These are phyloP conservation scores for Himantopus leucocephalus DNA, from an alignment of 2,113 vertebrate species.

Conservation along the genomic window DNA sequence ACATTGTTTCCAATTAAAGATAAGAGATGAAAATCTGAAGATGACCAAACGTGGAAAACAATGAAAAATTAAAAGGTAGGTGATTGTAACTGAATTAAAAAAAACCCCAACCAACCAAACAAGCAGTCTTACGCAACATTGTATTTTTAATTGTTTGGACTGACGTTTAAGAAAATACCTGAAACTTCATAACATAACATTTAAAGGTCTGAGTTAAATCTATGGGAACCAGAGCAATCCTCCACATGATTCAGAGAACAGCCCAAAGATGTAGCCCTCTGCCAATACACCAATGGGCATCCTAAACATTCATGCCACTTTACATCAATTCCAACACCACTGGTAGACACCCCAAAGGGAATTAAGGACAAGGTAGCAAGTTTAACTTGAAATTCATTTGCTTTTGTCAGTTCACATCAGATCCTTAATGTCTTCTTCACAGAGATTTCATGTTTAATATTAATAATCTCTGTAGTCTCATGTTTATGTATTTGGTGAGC, in stretches of 20 bases:
- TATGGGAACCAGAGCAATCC: not conserved
- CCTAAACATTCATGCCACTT: not conserved
- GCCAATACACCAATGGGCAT: not conserved
- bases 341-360: not conserved
- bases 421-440: not conserved
- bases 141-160: not conserved
- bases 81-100: not conserved
- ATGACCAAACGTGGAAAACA: not conserved
- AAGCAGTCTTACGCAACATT: not conserved
- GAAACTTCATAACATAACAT: not conserved
- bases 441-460: constrained; percentile 36
- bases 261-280: not conserved
- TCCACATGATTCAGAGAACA: not conserved
- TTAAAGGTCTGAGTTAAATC: not conserved
- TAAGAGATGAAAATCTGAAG: not conserved
- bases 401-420: constrained; percentile 49
- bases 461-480: not conserved
- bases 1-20: not conserved
- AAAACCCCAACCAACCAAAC: no score
- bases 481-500: not conserved
- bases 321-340: not conserved
- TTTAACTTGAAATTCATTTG: constrained; percentile 7
- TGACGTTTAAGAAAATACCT: not conserved
- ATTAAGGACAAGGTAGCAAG: constrained; percentile 38
- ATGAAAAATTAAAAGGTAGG: not conserved